A percentile compares a stretch with the other conserved stretches of the same genome.
phyloP scores from a whole-genome alignment of 2,888 invertebrate species.

The Pristionchus entomophagus region DNA sequence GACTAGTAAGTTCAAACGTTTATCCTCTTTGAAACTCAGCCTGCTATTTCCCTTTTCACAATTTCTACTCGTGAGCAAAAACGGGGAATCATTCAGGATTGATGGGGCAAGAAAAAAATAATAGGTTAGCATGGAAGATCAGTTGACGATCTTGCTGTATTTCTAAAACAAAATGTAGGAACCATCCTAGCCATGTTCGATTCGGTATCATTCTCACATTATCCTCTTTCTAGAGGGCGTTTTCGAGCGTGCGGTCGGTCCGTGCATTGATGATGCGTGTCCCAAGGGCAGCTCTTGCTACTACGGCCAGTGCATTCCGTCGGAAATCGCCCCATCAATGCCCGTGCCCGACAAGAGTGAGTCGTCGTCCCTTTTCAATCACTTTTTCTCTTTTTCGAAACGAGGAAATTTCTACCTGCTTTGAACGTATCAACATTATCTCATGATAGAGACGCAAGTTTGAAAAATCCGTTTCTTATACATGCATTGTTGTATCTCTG shows the following conservation, averaged over 20 bases:
- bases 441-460: too few relatives aligned
- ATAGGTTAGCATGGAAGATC: too few relatives aligned
- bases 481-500: too few relatives aligned
- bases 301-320: conserved; percentile 62
- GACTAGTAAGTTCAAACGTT: not conserved
- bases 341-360: conserved; percentile 55
- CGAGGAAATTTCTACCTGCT: too few relatives aligned
- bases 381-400: not conserved
- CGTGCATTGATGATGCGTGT: conserved; percentile 61
- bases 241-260: conserved; percentile 61
- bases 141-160: not conserved
- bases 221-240: conserved; percentile 50
- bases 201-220: not conserved
- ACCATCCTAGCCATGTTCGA: not conserved
- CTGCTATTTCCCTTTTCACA: not conserved
- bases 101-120: too few relatives aligned
- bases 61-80: not conserved
- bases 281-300: conserved; percentile 58
- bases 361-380: not conserved
- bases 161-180: not conserved
- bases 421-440: too few relatives aligned
- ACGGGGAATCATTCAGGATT: not conserved
- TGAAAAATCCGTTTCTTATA: too few relatives aligned
- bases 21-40: not conserved
- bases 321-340: conserved; percentile 59